A percentile compares a stretch with the other conserved stretches of the same genome.
Conservation (phyloP, 2,113 vertebrate species). For the Microcebus tavaratra region DNA sequence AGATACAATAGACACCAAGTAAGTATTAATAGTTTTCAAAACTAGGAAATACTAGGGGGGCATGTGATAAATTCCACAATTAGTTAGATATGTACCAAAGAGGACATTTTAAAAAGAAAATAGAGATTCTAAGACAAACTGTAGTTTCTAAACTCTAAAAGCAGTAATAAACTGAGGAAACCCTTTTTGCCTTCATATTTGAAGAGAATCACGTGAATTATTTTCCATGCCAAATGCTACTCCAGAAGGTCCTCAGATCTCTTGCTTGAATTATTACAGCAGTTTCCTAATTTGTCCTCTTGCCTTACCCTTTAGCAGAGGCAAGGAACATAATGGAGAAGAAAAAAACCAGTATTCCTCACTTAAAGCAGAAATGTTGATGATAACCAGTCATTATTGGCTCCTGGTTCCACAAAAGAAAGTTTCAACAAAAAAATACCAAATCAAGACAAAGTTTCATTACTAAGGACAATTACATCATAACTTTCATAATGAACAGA, state of each 20-base stretch:
- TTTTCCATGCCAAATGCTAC: not conserved
- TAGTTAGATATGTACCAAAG: not conserved
- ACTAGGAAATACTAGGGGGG: not conserved
- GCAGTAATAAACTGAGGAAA: not conserved
- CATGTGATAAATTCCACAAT: not conserved
- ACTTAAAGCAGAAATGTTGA: not conserved
- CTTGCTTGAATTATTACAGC: not conserved
- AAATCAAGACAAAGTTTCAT: constrained; percentile 55
- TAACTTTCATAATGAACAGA: constrained; percentile 26
- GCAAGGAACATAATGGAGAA: not conserved
- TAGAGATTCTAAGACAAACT: not conserved
- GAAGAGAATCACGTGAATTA: not conserved
- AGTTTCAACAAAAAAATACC: constrained; percentile 31
- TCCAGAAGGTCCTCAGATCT: not conserved
- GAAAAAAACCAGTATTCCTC: not conserved
- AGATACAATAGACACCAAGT: not conserved
- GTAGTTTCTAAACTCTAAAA: constrained; percentile 11
- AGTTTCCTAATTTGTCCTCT: not conserved
- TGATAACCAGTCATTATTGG: not conserved
- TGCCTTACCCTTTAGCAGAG: not conserved
- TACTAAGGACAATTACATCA: not conserved
- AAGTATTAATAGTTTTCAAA: not conserved
- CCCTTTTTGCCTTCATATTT: not conserved
- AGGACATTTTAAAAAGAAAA: not conserved
- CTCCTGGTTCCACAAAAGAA: not conserved